Evolutionary conservation across 2,888 invertebrate genomes (phyloP).

Genomic region (Arge pagana): DNA sequence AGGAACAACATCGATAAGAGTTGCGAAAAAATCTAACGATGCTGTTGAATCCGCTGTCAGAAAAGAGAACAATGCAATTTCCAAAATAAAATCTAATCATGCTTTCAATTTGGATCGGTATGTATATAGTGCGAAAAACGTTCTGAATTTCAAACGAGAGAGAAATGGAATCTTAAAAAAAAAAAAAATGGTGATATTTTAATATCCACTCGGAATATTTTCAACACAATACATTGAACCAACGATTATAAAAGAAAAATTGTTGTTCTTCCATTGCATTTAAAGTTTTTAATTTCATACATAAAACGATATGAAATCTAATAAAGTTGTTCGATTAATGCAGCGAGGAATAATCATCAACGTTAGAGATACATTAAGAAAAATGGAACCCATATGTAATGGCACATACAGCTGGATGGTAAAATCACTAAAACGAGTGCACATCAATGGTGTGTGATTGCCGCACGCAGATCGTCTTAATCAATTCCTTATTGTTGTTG

Average conservation of each 20-base stretch:
- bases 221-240: not conserved
- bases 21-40: not conserved
- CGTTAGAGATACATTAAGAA: no score
- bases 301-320: not conserved
- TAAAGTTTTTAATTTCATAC: no score
- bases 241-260: slow-evolving; percentile 8
- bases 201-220: slow-evolving; percentile 9
- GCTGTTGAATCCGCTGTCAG: not conserved
- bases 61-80: not conserved
- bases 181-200: slow-evolving; percentile 5
- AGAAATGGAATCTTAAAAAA: not conserved
- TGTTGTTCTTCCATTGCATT: slow-evolving; percentile 5
- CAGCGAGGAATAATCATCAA: no score
- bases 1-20: not conserved
- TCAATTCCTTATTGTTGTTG: not conserved
- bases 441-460: not conserved
- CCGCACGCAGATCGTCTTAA: not conserved
- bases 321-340: no score
- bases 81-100: not conserved
- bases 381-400: no score
- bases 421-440: not conserved
- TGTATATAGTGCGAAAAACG: slow-evolving; percentile 11
- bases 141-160: not conserved
- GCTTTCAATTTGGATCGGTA: slow-evolving; percentile 8
- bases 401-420: no score